Evolutionary conservation across 2,113 vertebrate species (phyloP), one percentile per base, ranked within the genome.

Genomic region (Phylloscopus trochilus): DNA sequence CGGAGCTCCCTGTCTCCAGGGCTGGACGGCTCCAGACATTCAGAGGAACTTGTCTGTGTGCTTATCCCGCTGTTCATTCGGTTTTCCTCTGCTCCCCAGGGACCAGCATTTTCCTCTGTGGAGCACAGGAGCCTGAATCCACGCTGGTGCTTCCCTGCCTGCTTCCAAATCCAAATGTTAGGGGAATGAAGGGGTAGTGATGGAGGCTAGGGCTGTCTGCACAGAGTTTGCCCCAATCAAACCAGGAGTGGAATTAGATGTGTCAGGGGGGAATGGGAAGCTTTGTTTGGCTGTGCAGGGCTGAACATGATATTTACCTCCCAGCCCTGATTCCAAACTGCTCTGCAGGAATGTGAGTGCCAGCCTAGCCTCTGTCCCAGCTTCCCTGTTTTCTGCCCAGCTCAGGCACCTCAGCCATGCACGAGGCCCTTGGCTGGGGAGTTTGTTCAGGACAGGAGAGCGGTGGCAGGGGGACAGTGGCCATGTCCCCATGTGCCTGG

Each of bases 401-500:
- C 26, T 27, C 9, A 0, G 41, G 30, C 15, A n/a, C 2, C 46
- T 26, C 59, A 44, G 35, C 51, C 18, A 16, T 1, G 18, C 11
- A 1, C 0, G 5, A 13, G 13, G 31, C 30, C 10, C 11, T 41
- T 3, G 0, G 0, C 44, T 31, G 67, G 49, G 49, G 63, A 66
- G 49, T n/a, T 62, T 11, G 59, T 1, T 37, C 51, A 26, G 68
- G 46, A 19, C n/a, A 31, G 43, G n/a, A 15, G 17, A 21, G 58
- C 4, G 2, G 73, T 2, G 9, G 10, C 60, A 55, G 73, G 35
- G 53, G 39, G 47, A 23, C n/a, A 47, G 78, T 24, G 66, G 47
- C 88, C 0, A 0, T 43, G 59, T 62, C 51, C 70, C 37, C 3
- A 0, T 0, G 0, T 24, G 33, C 58, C 49, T 2, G 1, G 35